A percentile compares a stretch with the other conserved stretches of the same genome.
Evolutionary conservation across 2,113 vertebrate species (phyloP).

Genomic region (Leptobrachium leishanense): DNA sequence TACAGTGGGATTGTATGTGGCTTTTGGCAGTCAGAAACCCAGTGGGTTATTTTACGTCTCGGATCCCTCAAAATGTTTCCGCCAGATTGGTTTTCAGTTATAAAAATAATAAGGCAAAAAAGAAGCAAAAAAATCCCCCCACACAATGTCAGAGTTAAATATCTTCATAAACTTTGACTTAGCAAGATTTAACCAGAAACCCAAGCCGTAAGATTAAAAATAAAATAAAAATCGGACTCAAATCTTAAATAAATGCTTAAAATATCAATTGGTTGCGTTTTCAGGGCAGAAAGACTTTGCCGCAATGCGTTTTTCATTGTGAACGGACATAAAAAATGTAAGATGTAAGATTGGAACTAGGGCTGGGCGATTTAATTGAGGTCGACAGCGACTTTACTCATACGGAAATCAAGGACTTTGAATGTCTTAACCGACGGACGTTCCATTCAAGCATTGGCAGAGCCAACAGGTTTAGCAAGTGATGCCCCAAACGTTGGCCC

Average conservation of each 20-base stretch:
- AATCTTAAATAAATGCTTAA: background rate
- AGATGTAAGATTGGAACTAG: too few relatives aligned
- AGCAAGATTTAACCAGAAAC: background rate
- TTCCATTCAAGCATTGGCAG: too few relatives aligned
- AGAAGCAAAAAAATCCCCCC: background rate
- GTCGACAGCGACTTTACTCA: too few relatives aligned
- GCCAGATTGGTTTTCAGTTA: slow-evolving; percentile 23
- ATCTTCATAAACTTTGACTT: background rate
- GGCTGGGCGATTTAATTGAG: too few relatives aligned
- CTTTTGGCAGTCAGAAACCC: slow-evolving; percentile 4
- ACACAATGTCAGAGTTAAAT: background rate
- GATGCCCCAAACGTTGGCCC: too few relatives aligned
- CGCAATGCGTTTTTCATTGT: background rate
- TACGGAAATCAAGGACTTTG: too few relatives aligned
- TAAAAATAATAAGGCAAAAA: background rate
- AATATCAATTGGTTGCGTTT: background rate
- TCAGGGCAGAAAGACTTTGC: background rate
- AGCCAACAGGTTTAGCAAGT: too few relatives aligned
- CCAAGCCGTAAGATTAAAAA: too few relatives aligned
- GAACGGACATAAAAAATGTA: too few relatives aligned
- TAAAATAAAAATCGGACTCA: too few relatives aligned
- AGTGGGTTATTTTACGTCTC: slow-evolving; percentile 9
- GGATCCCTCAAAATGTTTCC: slow-evolving; percentile 26
- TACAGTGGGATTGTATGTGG: background rate
- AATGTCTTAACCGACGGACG: too few relatives aligned